Conservation (phyloP, 92 coral and sea anemone species). For the Muricea muricata region DNA sequence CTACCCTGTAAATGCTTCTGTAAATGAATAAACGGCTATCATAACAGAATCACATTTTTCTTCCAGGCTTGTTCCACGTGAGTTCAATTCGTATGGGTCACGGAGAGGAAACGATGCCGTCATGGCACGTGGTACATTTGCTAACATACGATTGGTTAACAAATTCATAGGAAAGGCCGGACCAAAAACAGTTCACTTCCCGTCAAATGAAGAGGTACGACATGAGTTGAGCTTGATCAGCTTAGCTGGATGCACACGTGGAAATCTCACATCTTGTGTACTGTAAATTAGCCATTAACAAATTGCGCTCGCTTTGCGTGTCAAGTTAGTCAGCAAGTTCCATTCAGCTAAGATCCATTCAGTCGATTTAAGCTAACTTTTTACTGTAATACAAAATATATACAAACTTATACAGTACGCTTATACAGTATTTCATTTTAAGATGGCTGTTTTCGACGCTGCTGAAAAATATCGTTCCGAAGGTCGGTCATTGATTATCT, state of each 20-base stretch:
- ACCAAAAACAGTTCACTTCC: constrained; percentile 87
- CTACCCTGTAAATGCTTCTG: too few species aligned
- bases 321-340: too few species aligned
- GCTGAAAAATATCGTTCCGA: constrained; percentile 91
- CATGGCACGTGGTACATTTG: constrained; percentile 99
- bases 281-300: too few species aligned
- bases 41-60: neutral
- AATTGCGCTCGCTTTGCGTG: too few species aligned
- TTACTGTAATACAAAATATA: too few species aligned
- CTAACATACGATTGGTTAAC: constrained; percentile 94
- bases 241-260: too few species aligned
- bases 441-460: constrained; percentile 98
- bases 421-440: neutral
- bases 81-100: constrained; percentile 98
- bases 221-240: too few species aligned
- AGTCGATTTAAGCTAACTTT: too few species aligned
- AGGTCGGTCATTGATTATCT: constrained; percentile 76
- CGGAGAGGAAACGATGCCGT: constrained; percentile 99
- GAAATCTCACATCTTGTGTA: too few species aligned
- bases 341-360: too few species aligned
- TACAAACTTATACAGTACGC: too few species aligned
- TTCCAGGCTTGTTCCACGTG: constrained; percentile 89
- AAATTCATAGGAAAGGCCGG: constrained; percentile 97
- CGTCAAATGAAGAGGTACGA: constrained; percentile 88
- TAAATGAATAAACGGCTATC: too few species aligned